Percentiles rank a stretch among this genome's conserved stretches.
Conservation (phyloP, 2,888 invertebrate genomes). For the Bimastos eiseni region DNA sequence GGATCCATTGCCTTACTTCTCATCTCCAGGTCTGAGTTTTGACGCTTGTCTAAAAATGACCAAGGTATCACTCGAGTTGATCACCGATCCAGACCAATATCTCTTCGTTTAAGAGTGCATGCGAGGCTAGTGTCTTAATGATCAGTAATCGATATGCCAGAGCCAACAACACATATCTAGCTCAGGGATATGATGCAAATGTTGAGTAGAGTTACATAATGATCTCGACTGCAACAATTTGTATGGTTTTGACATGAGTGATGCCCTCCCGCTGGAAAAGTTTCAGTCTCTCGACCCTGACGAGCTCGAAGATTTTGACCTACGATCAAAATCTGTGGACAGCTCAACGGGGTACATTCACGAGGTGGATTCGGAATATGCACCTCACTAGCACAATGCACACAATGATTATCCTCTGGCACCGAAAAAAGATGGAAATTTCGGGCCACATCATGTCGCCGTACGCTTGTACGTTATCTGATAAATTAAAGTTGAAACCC, state of each 20-base stretch:
- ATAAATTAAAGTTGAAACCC: no score
- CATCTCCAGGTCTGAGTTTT: conserved; percentile 51
- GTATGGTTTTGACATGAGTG: conserved; percentile 42
- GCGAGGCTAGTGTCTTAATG: conserved; percentile 32
- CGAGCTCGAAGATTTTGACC: neutral
- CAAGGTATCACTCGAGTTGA: conserved; percentile 44
- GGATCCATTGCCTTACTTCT: conserved; percentile 48
- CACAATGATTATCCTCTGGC: neutral
- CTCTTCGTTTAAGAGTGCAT: conserved; percentile 40
- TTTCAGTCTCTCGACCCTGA: neutral
- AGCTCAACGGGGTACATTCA: neutral
- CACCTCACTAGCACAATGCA: neutral
- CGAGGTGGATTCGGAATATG: neutral
- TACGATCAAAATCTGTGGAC: conserved; percentile 33
- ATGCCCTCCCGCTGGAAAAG: neutral
- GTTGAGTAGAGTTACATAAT: neutral
- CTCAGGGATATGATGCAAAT: neutral
- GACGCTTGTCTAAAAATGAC: conserved; percentile 50
- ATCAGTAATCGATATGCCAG: conserved; percentile 13
- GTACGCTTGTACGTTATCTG: no score
- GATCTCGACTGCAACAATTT: conserved; percentile 46
- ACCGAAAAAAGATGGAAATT: neutral
- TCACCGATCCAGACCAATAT: conserved; percentile 47
- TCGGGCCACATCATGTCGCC: neutral
- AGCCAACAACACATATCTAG: conserved; percentile 19